phyloP scores from a whole-genome alignment of 2,797 vertebrate genomes.

The Heterohyrax brucei region DNA sequence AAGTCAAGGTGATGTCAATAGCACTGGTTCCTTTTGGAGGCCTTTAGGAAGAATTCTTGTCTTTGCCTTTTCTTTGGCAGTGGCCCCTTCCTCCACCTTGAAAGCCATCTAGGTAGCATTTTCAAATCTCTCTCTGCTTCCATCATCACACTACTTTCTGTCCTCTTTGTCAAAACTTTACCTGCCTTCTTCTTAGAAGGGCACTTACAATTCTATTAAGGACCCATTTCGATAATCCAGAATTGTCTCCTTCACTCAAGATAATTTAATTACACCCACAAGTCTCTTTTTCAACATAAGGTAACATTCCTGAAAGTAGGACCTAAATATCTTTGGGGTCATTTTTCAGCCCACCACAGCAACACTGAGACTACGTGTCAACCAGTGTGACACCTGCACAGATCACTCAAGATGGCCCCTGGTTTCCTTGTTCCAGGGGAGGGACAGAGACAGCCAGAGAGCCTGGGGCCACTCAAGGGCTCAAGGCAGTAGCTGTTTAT shows the following conservation, averaged over 20 bases:
- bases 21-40: neutral
- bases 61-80: neutral
- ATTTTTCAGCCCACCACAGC: neutral
- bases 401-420: neutral
- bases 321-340: neutral
- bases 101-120: neutral
- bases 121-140: neutral
- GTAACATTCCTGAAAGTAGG: neutral
- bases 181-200: neutral
- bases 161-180: neutral
- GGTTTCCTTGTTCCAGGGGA: neutral
- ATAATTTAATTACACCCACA: too few relatives aligned
- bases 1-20: neutral
- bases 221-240: neutral
- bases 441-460: neutral
- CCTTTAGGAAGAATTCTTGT: neutral
- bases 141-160: too few relatives aligned
- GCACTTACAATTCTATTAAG: neutral
- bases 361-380: neutral
- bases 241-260: neutral
- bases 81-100: neutral
- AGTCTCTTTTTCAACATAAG: neutral
- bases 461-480: neutral
- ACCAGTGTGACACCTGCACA: neutral
- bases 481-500: neutral